These are phyloP conservation scores for Syngnathus acus DNA, from an alignment of 2,797 vertebrate species.

Conservation along the genomic window DNA sequence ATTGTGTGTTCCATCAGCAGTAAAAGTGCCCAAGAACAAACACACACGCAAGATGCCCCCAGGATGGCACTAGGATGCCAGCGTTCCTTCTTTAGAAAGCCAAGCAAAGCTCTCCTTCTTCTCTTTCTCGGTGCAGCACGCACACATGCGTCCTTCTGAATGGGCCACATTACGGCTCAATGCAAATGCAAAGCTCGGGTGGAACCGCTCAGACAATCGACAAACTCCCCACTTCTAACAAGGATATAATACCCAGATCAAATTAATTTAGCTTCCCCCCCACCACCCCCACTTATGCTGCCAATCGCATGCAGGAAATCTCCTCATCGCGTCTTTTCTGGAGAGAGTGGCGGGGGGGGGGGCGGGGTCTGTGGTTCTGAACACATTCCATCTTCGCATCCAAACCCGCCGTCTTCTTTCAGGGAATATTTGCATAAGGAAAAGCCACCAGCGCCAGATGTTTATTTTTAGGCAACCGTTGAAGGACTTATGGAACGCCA, in stretches of 20 bases:
- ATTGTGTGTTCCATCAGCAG: neutral
- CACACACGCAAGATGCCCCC: neutral
- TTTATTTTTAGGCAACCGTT: conserved; percentile 73
- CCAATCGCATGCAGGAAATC: conserved; percentile 67
- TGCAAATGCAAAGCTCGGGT: conserved; percentile 67
- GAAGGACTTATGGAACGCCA: conserved; percentile 59
- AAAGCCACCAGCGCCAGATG: conserved; percentile 60
- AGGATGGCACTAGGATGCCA: conserved; percentile 51
- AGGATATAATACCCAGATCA: conserved; percentile 77
- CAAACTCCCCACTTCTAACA: conserved; percentile 58
- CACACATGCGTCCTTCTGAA: conserved; percentile 40
- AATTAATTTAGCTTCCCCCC: conserved; percentile 66
- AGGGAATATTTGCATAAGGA: conserved; percentile 66
- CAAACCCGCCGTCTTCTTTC: conserved; percentile 57
- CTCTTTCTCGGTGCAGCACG: conserved; percentile 3
- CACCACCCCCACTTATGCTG: conserved; percentile 16
- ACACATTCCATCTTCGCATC: conserved; percentile 67
- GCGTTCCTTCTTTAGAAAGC: conserved; percentile 51
- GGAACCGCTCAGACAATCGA: conserved; percentile 73
- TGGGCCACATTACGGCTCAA: conserved; percentile 64
- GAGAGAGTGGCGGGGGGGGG: neutral
- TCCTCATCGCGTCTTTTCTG: conserved; percentile 49
- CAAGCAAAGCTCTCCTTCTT: conserved; percentile 59
- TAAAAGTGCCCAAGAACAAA: neutral
- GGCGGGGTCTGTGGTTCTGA: conserved; percentile 59